A percentile compares a stretch with the other conserved stretches of the same genome.
These are phyloP conservation scores for Papilio xuthus DNA, from an alignment of 1,140 invertebrate genomes.

Conservation along the genomic window DNA sequence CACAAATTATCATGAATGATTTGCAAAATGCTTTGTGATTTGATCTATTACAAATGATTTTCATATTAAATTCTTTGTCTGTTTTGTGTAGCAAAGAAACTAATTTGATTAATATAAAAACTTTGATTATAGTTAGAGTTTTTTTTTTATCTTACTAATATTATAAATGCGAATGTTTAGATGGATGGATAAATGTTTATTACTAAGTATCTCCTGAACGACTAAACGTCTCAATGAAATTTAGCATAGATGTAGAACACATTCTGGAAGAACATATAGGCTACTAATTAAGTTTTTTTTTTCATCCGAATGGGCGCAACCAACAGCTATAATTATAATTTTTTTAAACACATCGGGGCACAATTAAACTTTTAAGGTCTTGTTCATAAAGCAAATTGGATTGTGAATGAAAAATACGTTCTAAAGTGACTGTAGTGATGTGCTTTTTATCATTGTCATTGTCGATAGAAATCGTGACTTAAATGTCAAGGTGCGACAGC, in stretches of 20 bases:
- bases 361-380: background rate
- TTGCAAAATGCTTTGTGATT: slow-evolving; percentile 12
- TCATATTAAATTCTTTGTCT: background rate
- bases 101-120: background rate
- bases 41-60: background rate
- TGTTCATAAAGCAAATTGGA: background rate
- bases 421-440: slow-evolving; percentile 1
- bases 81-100: background rate
- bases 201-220: no score
- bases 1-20: slow-evolving; percentile 14
- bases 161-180: no score
- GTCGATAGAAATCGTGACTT: slow-evolving; percentile 20
- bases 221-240: no score
- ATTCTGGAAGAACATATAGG: no score
- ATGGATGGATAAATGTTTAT: no score
- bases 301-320: no score
- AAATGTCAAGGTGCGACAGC: slow-evolving; percentile 1
- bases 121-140: no score
- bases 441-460: slow-evolving; percentile 5
- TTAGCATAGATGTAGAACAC: no score
- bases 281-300: no score
- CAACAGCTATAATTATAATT: no score
- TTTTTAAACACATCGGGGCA: no score
- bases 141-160: no score
- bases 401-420: background rate